A percentile compares a stretch with the other conserved stretches of the same genome.
Conservation (phyloP, 2,113 vertebrate genomes). For the Dicentrarchus labrax region DNA sequence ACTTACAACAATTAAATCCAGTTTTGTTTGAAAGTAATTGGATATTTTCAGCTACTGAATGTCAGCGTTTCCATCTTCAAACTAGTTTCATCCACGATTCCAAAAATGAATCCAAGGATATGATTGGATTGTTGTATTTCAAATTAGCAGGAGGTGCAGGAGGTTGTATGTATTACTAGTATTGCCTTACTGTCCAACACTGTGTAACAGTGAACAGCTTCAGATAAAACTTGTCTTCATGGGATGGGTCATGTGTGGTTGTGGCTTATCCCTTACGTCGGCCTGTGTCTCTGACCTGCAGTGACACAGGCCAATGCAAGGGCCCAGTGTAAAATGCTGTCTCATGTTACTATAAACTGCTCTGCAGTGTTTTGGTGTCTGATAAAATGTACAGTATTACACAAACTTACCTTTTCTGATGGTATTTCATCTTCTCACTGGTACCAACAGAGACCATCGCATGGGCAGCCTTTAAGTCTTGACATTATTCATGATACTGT, state of each 20-base stretch:
- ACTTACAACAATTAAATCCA: too few relatives aligned
- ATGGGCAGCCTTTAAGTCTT: not conserved
- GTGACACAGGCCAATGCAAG: not conserved
- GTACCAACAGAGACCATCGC: not conserved
- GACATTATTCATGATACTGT: not conserved
- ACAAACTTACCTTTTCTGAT: not conserved
- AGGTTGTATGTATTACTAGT: too few relatives aligned
- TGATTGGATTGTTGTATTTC: too few relatives aligned
- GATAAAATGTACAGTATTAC: not conserved
- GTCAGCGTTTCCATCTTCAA: too few relatives aligned
- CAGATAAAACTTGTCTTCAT: not conserved
- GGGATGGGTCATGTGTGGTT: not conserved
- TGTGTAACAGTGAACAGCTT: not conserved
- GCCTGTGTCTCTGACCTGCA: too few relatives aligned
- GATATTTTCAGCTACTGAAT: too few relatives aligned
- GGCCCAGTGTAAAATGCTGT: not conserved
- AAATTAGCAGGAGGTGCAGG: too few relatives aligned
- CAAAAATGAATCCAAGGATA: too few relatives aligned
- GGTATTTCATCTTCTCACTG: not conserved
- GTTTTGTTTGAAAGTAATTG: too few relatives aligned
- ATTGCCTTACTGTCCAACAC: too few relatives aligned
- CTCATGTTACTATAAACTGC: not conserved
- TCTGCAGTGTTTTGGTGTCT: not conserved
- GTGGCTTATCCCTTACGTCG: too few relatives aligned
- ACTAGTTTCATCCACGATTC: too few relatives aligned